Percentiles rank a stretch among this genome's conserved stretches.
Evolutionary conservation across 2,797 vertebrate genomes (phyloP).

Genomic region (Tarsius wallacei): DNA sequence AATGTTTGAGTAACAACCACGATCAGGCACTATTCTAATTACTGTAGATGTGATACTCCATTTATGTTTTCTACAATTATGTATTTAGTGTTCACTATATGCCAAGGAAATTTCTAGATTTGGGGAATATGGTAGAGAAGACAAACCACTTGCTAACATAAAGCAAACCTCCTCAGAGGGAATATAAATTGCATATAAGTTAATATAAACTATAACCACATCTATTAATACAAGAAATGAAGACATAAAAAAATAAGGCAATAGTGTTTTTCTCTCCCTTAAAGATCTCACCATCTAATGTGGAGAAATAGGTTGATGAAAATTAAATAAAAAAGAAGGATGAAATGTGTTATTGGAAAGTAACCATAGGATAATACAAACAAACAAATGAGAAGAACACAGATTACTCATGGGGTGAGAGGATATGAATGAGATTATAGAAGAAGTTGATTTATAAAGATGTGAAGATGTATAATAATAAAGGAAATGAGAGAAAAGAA

Average conservation of each 20-base stretch:
- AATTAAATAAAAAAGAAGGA: background rate
- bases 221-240: background rate
- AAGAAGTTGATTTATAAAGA: background rate
- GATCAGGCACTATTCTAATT: background rate
- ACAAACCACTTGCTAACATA: background rate
- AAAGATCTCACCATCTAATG: background rate
- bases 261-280: background rate
- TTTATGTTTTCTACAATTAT: background rate
- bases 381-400: background rate
- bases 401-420: background rate
- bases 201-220: background rate
- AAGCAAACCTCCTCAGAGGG: background rate
- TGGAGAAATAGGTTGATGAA: background rate
- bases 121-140: background rate
- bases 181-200: background rate
- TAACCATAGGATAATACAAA: background rate
- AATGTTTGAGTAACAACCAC: background rate
- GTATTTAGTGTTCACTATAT: background rate
- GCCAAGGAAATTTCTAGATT: background rate
- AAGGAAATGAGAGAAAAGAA: background rate
- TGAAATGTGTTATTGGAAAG: background rate
- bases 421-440: background rate
- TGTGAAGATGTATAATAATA: background rate
- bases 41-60: background rate
- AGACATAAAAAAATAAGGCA: background rate